Percentiles rank a stretch among this genome's conserved stretches.
phyloP scores from a whole-genome alignment of 1,140 invertebrate species.

The Drosophila baimaii region DNA sequence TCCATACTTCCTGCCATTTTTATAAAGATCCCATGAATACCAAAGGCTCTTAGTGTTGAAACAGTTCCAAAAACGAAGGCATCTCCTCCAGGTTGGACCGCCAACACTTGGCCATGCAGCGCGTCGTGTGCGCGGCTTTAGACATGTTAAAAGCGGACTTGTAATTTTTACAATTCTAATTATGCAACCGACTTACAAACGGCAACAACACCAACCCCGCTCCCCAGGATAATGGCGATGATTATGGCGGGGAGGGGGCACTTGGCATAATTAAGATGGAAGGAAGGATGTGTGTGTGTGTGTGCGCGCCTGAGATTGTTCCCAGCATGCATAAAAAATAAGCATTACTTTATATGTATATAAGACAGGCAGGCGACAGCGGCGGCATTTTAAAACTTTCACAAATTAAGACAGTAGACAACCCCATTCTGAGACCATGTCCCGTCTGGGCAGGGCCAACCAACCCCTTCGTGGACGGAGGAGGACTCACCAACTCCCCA shows the following conservation, averaged over 20 bases:
- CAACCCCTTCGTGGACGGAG: constrained; percentile 10
- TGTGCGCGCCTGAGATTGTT: constrained; percentile 71
- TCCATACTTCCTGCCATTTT: too few relatives aligned
- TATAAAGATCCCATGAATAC: too few relatives aligned
- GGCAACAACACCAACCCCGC: constrained; percentile 24
- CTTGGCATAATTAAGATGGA: constrained; percentile 79
- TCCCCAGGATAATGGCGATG: constrained; percentile 27
- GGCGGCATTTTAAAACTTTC: constrained; percentile 79
- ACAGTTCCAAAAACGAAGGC: too few relatives aligned
- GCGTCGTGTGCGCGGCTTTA: background rate
- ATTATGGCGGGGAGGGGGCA: constrained; percentile 62
- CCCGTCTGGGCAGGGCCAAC: constrained; percentile 15
- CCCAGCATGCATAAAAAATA: constrained; percentile 81
- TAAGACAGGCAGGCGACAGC: constrained; percentile 36
- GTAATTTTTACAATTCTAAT: constrained; percentile 77
- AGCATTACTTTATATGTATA: constrained; percentile 33
- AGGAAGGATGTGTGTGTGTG: constrained; percentile 24
- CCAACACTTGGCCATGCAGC: background rate
- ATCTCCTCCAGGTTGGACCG: background rate
- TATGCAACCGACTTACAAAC: constrained; percentile 77
- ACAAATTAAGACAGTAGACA: constrained; percentile 69
- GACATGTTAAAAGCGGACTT: constrained; percentile 56
- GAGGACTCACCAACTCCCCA: background rate
- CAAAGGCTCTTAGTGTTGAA: too few relatives aligned
- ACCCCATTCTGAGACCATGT: constrained; percentile 3